Percentiles rank a stretch among this genome's conserved stretches.
Conservation (phyloP, 2,797 vertebrate species). For the Xiphophorus birchmanni region DNA sequence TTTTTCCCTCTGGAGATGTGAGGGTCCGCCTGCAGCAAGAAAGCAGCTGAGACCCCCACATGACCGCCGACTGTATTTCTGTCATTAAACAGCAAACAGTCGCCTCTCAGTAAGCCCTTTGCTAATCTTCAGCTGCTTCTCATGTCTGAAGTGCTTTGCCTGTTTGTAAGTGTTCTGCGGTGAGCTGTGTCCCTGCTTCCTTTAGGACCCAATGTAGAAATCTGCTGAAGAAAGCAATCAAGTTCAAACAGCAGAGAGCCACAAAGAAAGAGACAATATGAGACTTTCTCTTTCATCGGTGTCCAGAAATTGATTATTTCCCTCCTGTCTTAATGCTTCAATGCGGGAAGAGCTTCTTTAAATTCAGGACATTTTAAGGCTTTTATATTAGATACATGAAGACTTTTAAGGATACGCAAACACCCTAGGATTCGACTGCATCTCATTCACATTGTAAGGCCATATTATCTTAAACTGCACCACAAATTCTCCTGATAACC, state of each 20-base stretch:
- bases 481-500: background rate
- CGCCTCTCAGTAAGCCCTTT: background rate
- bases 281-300: background rate
- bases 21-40: background rate
- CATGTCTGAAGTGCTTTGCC: background rate
- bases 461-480: background rate
- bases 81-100: background rate
- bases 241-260: background rate
- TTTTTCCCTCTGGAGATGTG: background rate
- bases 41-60: conserved; percentile 1
- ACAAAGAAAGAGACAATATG: background rate
- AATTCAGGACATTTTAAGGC: background rate
- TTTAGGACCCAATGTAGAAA: background rate
- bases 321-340: background rate
- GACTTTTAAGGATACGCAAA: background rate
- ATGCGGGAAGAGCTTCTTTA: background rate
- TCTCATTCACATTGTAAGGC: background rate
- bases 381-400: background rate
- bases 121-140: conserved; percentile 7
- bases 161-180: background rate
- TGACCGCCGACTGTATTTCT: background rate
- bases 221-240: background rate
- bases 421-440: background rate
- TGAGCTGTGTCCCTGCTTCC: background rate
- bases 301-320: background rate